Evolutionary conservation across 2,797 vertebrate species (phyloP), one percentile per base, ranked within the genome.

Genomic region (Mormyrops boulengeri): DNA sequence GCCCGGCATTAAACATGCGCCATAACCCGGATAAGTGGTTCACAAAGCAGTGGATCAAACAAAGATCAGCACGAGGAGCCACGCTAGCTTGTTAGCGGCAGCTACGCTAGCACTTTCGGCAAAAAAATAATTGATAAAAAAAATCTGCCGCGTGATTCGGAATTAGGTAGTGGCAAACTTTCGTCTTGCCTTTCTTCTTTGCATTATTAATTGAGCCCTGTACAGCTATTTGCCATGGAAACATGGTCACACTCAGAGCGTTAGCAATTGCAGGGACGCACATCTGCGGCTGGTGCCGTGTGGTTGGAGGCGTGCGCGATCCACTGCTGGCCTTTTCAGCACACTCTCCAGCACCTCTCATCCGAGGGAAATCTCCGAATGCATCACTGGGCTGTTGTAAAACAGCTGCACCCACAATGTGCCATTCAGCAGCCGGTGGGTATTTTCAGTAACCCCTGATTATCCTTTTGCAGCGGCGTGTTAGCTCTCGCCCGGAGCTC

Each of bases 361-460:
- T 41, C 52, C 53, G 12, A 57, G 30, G 85, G 52, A 55, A 52
- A 55, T 60, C 85, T 60, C 52, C 30, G 0, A 60, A 41, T 41
- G 85, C 85, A 60, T 87, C 53, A 26, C 85, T 57, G 30, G 30
- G 53, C 53, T 60, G 50, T 60, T 60, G 53, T 60, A n/a, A 57
- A 55, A 87, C 85, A 87, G 85, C 85, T 87, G 85, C 85, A 87
- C 52, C 53, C 85, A 57, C 85, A 87, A 87, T 87, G 85, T 30
- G 53, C 52, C 53, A 41, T 41, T 87, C 85, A 87, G 85, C 52
- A 9, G 85, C 85, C 26, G 53, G 52, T 2, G 52, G 30, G 85
- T 57, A 57, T 87, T 87, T 87, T 87, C 85, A n/a, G 85, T 87
- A 87, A 87, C 85, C 53, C 85, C 30, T 87, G 85, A 87, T 87